These are phyloP conservation scores for Clarias fuscus DNA, from an alignment of 2,797 vertebrate species.

Conservation along the genomic window DNA sequence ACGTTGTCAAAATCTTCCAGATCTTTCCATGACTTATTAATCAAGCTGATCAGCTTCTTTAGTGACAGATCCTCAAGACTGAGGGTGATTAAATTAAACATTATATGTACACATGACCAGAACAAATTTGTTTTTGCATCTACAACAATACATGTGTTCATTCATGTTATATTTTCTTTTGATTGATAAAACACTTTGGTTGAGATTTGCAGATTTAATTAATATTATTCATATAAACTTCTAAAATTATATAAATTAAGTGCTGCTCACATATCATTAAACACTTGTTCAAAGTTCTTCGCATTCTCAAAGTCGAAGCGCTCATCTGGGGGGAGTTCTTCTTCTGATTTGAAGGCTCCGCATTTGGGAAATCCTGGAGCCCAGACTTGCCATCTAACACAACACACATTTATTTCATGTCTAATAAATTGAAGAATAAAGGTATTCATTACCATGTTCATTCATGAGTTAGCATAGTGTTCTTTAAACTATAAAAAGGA, in stretches of 20 bases:
- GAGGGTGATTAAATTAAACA: background rate
- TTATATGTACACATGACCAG: background rate
- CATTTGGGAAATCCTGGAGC: slow-evolving; percentile 72
- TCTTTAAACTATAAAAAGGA: too few relatives aligned
- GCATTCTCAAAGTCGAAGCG: slow-evolving; percentile 75
- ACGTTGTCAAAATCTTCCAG: slow-evolving; percentile 80
- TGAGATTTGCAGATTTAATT: background rate
- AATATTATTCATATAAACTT: background rate
- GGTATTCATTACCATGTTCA: too few relatives aligned
- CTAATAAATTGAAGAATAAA: too few relatives aligned
- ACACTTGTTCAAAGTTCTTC: slow-evolving; percentile 62
- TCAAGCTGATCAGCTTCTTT: slow-evolving; percentile 73
- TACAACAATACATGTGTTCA: background rate
- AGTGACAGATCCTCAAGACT: slow-evolving; percentile 75
- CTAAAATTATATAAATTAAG: background rate
- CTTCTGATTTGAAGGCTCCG: slow-evolving; percentile 66
- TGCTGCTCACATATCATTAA: slow-evolving; percentile 73
- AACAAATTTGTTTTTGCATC: background rate
- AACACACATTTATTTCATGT: background rate
- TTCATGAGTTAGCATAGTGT: too few relatives aligned
- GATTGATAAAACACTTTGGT: background rate
- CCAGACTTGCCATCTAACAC: slow-evolving; percentile 74
- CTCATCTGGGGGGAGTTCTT: slow-evolving; percentile 73
- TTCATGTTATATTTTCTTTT: background rate
- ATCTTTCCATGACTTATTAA: slow-evolving; percentile 76